Evolutionary conservation across 2,888 invertebrate species (phyloP).

Genomic region (Drosophila borborema): DNA sequence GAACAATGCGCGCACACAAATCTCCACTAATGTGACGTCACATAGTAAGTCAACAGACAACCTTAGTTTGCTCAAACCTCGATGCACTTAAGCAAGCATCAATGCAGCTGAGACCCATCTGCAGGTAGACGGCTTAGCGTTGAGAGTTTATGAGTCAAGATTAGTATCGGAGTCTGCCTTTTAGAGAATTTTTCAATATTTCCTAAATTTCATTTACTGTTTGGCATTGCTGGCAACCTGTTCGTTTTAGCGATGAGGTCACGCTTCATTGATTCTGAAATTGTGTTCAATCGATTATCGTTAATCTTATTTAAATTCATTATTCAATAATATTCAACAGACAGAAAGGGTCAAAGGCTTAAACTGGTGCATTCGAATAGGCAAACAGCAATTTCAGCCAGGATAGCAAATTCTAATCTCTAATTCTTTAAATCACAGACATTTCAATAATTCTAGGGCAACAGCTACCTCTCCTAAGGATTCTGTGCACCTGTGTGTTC

Average conservation of each 20-base stretch:
- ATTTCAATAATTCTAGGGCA: background rate
- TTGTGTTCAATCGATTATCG: background rate
- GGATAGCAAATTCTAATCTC: background rate
- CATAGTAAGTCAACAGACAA: background rate
- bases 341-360: constrained; percentile 10
- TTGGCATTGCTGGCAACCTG: constrained; percentile 27
- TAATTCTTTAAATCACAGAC: background rate
- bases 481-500: constrained; percentile 55
- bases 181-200: background rate
- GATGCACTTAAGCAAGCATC: constrained; percentile 1
- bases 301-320: background rate
- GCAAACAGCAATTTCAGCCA: constrained; percentile 36
- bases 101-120: background rate
- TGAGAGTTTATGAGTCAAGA: background rate
- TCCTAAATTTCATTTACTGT: background rate
- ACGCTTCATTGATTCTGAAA: constrained; percentile 40
- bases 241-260: constrained; percentile 16
- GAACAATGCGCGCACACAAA: background rate
- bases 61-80: background rate
- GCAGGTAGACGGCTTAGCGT: background rate
- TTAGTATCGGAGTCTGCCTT: background rate
- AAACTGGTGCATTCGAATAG: constrained; percentile 60
- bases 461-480: background rate
- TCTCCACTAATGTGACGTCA: background rate
- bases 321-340: background rate